Percentiles rank a stretch among this genome's conserved stretches.
Conservation (phyloP, 2,888 invertebrate genomes). For the Ophion costatus region DNA sequence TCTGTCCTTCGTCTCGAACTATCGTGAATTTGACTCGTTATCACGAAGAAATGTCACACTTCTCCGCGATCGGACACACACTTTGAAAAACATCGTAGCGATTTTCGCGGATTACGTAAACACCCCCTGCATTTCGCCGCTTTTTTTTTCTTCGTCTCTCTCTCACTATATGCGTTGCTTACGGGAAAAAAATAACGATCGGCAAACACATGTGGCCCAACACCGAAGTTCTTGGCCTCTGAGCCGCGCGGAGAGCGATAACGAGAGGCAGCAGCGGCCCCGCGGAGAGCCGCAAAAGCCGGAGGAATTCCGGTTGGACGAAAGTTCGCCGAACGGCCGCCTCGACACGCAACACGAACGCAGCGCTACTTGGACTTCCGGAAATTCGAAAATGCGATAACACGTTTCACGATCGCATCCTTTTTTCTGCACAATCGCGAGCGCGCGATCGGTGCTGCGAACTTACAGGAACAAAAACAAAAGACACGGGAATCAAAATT, state of each 20-base stretch:
- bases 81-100: slow-evolving; percentile 65
- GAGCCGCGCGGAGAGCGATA: slow-evolving; percentile 48
- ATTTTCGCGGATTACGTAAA: slow-evolving; percentile 79
- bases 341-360: slow-evolving; percentile 25
- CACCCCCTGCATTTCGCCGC: slow-evolving; percentile 76
- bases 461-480: neutral
- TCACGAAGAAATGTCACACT: slow-evolving; percentile 53
- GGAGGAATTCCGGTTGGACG: slow-evolving; percentile 75
- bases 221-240: slow-evolving; percentile 75
- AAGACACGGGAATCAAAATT: neutral
- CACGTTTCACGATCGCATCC: neutral
- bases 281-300: slow-evolving; percentile 42
- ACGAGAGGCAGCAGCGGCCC: slow-evolving; percentile 24
- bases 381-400: slow-evolving; percentile 39
- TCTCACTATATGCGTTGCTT: slow-evolving; percentile 45
- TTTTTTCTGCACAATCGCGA: neutral
- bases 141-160: slow-evolving; percentile 46
- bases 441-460: neutral
- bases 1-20: slow-evolving; percentile 12
- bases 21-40: slow-evolving; percentile 53
- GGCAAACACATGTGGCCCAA: slow-evolving; percentile 78
- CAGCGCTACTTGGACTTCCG: slow-evolving; percentile 49
- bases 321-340: slow-evolving; percentile 18
- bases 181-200: slow-evolving; percentile 44
- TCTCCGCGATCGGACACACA: slow-evolving; percentile 50